Conservation (phyloP, 2,888 invertebrate species). For the Apeira syringaria region DNA sequence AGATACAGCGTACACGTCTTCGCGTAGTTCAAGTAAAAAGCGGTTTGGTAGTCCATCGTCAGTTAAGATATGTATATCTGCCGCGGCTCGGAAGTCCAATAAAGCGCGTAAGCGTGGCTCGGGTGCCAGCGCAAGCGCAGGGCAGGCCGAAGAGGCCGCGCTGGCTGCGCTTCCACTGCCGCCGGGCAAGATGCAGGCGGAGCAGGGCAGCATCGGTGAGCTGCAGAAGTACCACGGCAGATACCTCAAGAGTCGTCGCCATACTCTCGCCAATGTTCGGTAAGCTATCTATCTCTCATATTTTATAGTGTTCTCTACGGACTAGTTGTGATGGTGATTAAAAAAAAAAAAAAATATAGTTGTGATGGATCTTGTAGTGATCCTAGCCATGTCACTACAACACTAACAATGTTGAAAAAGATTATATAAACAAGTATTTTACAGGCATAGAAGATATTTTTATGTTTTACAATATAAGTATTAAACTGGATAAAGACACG, state of each 20-base stretch:
- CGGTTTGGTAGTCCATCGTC: conserved; percentile 82
- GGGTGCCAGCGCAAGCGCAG: conserved; percentile 57
- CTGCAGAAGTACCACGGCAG: conserved; percentile 94
- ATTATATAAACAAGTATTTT: too few relatives aligned
- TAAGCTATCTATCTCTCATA: conserved; percentile 86
- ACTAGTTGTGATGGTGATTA: too few relatives aligned
- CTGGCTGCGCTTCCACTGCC: conserved; percentile 54
- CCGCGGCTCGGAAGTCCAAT: conserved; percentile 77
- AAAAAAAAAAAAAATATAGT: too few relatives aligned
- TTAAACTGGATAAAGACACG: too few relatives aligned
- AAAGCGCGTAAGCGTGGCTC: conserved; percentile 81
- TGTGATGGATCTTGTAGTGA: too few relatives aligned
- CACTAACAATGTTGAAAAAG: too few relatives aligned
- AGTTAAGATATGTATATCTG: conserved; percentile 82
- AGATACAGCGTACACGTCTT: conserved; percentile 76
- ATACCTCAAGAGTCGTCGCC: conserved; percentile 93
- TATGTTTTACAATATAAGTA: too few relatives aligned
- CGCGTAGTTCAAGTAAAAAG: conserved; percentile 80
- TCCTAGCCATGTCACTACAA: too few relatives aligned
- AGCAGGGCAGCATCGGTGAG: conserved; percentile 95
- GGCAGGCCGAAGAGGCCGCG: conserved; percentile 61
- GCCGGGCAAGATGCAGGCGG: conserved; percentile 93
- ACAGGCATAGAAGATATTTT: too few relatives aligned
- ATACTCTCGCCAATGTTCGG: conserved; percentile 96
- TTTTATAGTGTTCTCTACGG: too few relatives aligned